Evolutionary conservation across 92 coral and sea anemone genomes (phyloP).

Genomic region (Epizoanthus scotinus): DNA sequence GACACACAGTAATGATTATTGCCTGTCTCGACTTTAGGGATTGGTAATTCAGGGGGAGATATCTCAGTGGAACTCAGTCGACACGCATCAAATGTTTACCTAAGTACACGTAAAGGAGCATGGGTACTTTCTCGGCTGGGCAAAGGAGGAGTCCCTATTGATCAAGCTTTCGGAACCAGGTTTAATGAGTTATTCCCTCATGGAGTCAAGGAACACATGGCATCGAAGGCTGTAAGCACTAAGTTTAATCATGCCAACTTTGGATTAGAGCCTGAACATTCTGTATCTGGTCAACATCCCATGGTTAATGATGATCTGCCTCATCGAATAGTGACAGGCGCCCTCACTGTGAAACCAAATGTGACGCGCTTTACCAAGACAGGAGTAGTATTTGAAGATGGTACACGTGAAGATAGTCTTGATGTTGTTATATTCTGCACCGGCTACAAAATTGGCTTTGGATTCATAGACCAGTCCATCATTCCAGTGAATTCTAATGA

Average conservation of each 20-base stretch:
- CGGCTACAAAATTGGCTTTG: constrained; percentile 85
- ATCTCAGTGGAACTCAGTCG: constrained; percentile 95
- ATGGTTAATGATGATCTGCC: constrained; percentile 91
- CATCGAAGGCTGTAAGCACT: constrained; percentile 25
- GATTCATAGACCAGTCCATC: constrained; percentile 71
- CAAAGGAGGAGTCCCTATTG: constrained; percentile 73
- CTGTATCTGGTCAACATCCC: constrained; percentile 70
- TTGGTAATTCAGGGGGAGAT: constrained; percentile 96
- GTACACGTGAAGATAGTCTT: constrained; percentile 54
- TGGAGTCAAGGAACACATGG: not conserved
- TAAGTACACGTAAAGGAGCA: constrained; percentile 92
- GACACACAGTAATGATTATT: not conserved
- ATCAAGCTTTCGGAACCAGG: constrained; percentile 54
- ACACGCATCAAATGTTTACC: constrained; percentile 74
- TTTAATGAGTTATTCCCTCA: constrained; percentile 44
- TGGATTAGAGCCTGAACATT: constrained; percentile 71
- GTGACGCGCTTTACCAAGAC: constrained; percentile 68
- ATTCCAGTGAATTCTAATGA: constrained; percentile 64
- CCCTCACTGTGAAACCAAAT: constrained; percentile 79
- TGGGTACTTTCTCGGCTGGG: constrained; percentile 84
- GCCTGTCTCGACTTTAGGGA: constrained; percentile 52
- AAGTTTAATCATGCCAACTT: constrained; percentile 70
- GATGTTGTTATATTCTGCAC: constrained; percentile 93
- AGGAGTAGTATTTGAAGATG: constrained; percentile 86
- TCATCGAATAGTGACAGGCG: constrained; percentile 72